These are phyloP conservation scores for Watsonalla cultraria DNA, from an alignment of 2,888 invertebrate genomes.

Conservation along the genomic window DNA sequence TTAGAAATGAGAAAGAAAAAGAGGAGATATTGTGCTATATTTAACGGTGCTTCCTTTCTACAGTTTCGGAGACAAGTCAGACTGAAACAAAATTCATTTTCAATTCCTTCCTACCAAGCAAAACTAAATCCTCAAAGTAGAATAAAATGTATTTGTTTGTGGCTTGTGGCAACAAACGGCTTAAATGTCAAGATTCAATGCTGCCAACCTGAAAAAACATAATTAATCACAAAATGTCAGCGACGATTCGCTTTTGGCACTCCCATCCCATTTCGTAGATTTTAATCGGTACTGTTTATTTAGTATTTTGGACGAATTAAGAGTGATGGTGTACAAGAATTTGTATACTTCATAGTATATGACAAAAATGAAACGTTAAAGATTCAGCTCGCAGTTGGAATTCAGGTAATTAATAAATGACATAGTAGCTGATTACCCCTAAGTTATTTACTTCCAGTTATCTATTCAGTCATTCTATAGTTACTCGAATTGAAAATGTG, in stretches of 20 bases:
- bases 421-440: background rate
- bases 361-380: background rate
- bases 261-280: constrained; percentile 37
- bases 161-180: no score
- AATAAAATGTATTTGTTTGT: no score
- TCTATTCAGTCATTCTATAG: background rate
- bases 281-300: constrained; percentile 10
- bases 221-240: constrained; percentile 21
- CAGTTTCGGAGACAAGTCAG: no score
- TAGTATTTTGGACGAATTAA: constrained; percentile 8
- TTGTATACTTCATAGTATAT: background rate
- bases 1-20: no score
- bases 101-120: no score
- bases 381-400: background rate
- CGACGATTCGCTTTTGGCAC: constrained; percentile 34
- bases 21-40: no score
- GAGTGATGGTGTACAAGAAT: constrained; percentile 17
- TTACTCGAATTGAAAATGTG: background rate
- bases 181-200: constrained; percentile 1
- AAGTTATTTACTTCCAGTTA: background rate
- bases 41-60: no score
- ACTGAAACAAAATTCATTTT: no score
- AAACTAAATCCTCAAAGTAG: no score
- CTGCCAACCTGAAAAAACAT: constrained; percentile 8
- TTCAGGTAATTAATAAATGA: constrained; percentile 3